Conservation (phyloP, 2,888 invertebrate species). For the Saturnia japonica region DNA sequence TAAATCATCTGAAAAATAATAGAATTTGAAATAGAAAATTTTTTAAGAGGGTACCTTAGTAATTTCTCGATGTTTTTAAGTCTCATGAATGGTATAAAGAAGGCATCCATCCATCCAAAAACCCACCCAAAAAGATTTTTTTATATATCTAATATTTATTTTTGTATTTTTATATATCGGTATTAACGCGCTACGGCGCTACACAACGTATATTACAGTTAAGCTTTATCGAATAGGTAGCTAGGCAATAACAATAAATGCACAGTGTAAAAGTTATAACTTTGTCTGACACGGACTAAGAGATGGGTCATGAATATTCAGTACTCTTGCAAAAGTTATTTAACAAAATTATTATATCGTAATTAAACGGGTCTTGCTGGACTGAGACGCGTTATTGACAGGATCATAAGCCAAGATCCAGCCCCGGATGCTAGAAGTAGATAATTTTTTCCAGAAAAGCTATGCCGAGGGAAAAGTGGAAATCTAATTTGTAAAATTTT, state of each 20-base stretch:
- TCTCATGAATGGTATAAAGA: background rate
- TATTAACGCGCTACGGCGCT: background rate
- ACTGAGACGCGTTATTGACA: slow-evolving; percentile 47
- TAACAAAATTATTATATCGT: background rate
- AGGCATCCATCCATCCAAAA: too few relatives aligned
- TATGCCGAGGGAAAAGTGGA: slow-evolving; percentile 60
- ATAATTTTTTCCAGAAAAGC: slow-evolving; percentile 57
- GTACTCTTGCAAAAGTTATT: background rate
- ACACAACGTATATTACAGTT: too few relatives aligned
- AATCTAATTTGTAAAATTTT: slow-evolving; percentile 78
- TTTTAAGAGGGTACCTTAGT: too few relatives aligned
- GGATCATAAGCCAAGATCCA: slow-evolving; percentile 53
- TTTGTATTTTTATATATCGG: background rate
- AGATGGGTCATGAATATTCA: background rate
- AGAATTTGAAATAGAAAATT: too few relatives aligned
- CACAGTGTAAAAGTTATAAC: background rate
- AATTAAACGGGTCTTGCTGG: slow-evolving; percentile 29
- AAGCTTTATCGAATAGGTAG: background rate
- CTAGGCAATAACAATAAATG: background rate
- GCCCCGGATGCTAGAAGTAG: slow-evolving; percentile 62
- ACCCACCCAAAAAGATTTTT: too few relatives aligned
- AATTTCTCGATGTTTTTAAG: background rate
- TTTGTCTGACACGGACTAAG: background rate
- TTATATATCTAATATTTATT: too few relatives aligned
- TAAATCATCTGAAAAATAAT: background rate